Conservation (phyloP, 2,113 vertebrate species). For the Bufo gargarizans region DNA sequence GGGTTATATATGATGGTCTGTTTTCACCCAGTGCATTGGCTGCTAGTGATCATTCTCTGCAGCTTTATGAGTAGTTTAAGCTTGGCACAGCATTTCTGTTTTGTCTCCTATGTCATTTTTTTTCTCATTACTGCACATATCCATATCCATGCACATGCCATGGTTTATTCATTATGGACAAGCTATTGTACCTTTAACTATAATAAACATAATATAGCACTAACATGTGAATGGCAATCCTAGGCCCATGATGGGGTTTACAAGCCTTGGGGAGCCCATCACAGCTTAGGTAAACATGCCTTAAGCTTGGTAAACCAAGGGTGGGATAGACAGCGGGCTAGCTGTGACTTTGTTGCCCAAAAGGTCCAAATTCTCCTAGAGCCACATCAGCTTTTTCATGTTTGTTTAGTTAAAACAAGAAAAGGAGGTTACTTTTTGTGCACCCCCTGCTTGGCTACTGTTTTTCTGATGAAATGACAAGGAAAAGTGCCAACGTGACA, state of each 20-base stretch:
- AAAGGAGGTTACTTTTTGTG: not conserved
- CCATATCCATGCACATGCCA: not conserved
- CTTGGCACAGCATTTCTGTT: not conserved
- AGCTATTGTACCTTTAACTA: not conserved
- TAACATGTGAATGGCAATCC: too few relatives aligned
- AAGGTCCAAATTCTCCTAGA: not conserved
- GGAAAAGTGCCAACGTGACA: too few relatives aligned
- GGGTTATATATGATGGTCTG: not conserved
- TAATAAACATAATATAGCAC: not conserved
- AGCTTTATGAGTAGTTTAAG: not conserved
- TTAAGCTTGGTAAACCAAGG: not conserved
- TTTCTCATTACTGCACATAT: not conserved
- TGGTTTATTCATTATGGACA: not conserved
- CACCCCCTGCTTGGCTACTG: not conserved
- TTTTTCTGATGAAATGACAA: not conserved
- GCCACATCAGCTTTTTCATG: not conserved
- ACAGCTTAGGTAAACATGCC: too few relatives aligned
- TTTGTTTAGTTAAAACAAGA: not conserved
- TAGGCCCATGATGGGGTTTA: too few relatives aligned
- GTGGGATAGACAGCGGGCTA: not conserved
- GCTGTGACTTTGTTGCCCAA: not conserved
- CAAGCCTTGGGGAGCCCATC: too few relatives aligned
- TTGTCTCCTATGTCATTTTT: not conserved
- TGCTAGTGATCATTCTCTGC: not conserved
- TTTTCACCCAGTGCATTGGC: not conserved